Evolutionary conservation across 2,797 vertebrate species (phyloP).

Genomic region (Remorina albescens): DNA sequence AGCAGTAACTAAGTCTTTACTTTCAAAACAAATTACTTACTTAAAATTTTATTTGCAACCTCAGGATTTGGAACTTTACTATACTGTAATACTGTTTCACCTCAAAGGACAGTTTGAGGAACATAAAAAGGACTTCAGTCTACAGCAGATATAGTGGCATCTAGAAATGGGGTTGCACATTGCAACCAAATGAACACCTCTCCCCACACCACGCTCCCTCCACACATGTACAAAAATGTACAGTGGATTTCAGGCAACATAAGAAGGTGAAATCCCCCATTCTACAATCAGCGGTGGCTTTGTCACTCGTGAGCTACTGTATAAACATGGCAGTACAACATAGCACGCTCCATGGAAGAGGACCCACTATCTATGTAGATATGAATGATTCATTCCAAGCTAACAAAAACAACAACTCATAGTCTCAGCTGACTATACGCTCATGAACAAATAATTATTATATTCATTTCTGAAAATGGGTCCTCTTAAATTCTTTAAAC

Average conservation of each 20-base stretch:
- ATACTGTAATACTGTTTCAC: slow-evolving; percentile 15
- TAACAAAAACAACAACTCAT: no score
- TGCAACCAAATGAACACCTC: neutral
- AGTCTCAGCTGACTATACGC: no score
- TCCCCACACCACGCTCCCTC: neutral
- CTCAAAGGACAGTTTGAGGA: slow-evolving; percentile 1
- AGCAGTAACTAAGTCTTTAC: slow-evolving; percentile 7
- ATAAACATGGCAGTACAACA: no score
- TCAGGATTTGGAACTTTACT: neutral
- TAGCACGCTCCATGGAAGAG: no score
- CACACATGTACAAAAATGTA: neutral
- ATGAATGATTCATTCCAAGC: no score
- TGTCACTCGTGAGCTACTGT: no score
- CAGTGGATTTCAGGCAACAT: neutral
- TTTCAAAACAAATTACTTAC: no score
- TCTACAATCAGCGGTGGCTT: neutral
- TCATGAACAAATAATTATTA: no score
- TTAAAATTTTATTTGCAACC: neutral
- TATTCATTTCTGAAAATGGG: no score
- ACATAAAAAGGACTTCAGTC: neutral
- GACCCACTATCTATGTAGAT: no score
- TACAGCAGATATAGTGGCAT: no score
- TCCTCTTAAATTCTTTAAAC: neutral
- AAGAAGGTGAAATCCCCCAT: neutral
- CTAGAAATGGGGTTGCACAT: neutral